These are phyloP conservation scores for Gymnocypris eckloni DNA, from an alignment of 2,797 vertebrate genomes.

Conservation along the genomic window DNA sequence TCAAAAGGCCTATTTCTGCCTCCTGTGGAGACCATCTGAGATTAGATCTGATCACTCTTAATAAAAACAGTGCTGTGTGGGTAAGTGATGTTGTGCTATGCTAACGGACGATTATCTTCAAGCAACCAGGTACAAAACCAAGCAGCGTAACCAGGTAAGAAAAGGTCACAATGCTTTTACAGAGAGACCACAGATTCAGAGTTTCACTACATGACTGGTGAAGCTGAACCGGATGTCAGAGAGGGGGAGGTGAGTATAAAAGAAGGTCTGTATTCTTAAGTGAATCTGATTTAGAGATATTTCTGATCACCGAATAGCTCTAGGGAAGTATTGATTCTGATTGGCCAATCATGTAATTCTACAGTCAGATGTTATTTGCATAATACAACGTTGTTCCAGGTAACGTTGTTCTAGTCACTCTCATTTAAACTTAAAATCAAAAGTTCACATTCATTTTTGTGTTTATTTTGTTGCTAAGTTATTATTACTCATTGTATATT, in stretches of 20 bases:
- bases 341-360: not conserved
- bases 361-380: not conserved
- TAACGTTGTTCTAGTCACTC: not conserved
- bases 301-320: not conserved
- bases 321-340: conserved; percentile 6
- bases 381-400: not conserved
- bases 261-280: conserved; percentile 31
- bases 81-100: conserved; percentile 62
- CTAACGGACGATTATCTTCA: conserved; percentile 64
- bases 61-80: conserved; percentile 28
- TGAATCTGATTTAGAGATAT: conserved; percentile 36
- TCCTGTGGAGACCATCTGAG: conserved; percentile 26
- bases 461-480: conserved; percentile 10
- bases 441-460: not conserved
- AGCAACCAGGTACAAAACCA: conserved; percentile 34
- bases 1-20: conserved; percentile 37
- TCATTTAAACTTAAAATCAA: not conserved
- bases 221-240: conserved; percentile 53
- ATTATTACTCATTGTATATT: not conserved
- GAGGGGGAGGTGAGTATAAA: conserved; percentile 39
- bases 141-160: conserved; percentile 42
- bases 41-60: conserved; percentile 28
- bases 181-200: conserved; percentile 36
- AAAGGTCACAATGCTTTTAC: conserved; percentile 64
- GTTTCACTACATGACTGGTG: conserved; percentile 28